A percentile compares a stretch with the other conserved stretches of the same genome.
Conservation (phyloP, 2,113 vertebrate genomes). For the Ascaphus truei region DNA sequence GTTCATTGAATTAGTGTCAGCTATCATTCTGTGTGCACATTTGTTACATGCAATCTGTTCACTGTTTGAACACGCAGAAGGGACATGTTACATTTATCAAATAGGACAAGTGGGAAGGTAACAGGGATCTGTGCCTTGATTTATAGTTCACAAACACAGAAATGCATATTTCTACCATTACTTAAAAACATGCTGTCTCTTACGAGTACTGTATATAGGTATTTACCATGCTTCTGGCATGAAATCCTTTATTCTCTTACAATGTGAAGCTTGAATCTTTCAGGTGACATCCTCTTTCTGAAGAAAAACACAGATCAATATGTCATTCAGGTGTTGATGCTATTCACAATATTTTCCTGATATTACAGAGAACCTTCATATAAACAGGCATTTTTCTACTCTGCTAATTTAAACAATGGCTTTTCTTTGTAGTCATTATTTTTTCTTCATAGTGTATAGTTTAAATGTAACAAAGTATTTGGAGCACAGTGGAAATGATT, state of each 20-base stretch:
- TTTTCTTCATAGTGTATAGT: not conserved
- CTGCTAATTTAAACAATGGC: not conserved
- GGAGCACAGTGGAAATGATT: not conserved
- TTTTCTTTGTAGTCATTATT: not conserved
- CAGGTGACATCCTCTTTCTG: not conserved
- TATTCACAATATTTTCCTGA: not conserved
- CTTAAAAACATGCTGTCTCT: conserved; percentile 17
- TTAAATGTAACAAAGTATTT: not conserved
- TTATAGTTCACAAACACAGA: conserved; percentile 40
- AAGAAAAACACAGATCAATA: conserved; percentile 30
- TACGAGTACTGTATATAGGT: conserved; percentile 1
- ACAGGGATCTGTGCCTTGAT: conserved; percentile 35
- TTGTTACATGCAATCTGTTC: conserved; percentile 55
- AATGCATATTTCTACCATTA: conserved; percentile 37
- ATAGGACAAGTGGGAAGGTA: conserved; percentile 30
- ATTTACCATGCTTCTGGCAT: not conserved
- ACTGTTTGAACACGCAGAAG: conserved; percentile 39
- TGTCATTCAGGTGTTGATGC: conserved; percentile 14
- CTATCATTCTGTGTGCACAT: conserved; percentile 49
- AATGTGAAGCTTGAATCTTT: not conserved
- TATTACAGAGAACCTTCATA: not conserved
- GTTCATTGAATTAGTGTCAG: conserved; percentile 56
- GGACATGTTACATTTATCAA: conserved; percentile 44
- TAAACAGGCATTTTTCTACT: not conserved
- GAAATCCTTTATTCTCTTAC: conserved; percentile 3